phyloP scores from a whole-genome alignment of 2,888 invertebrate species.

The Entomobrya multifasciata region DNA sequence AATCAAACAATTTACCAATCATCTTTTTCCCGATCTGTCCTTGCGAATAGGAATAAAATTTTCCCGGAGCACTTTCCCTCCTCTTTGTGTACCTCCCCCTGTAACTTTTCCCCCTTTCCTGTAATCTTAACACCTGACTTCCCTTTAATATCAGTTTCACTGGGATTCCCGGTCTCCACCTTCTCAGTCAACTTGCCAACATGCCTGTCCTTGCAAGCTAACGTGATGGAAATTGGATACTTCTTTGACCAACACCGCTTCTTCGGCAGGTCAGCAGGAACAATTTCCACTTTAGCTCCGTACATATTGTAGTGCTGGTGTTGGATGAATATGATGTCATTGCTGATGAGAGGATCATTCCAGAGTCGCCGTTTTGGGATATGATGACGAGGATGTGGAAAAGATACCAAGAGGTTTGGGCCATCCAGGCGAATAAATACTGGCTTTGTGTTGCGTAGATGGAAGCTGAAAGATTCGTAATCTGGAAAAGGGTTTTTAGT shows the following conservation, averaged over 20 bases:
- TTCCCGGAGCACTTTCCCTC: constrained; percentile 67
- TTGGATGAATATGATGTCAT: constrained; percentile 83
- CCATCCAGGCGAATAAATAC: constrained; percentile 89
- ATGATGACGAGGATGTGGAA: constrained; percentile 87
- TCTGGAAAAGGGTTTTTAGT: not conserved
- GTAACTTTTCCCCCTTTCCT: not conserved
- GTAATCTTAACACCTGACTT: not conserved
- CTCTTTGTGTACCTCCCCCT: constrained; percentile 48
- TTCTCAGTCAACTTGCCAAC: constrained; percentile 53
- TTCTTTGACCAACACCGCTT: constrained; percentile 94
- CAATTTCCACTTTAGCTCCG: constrained; percentile 85
- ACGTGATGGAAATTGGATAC: constrained; percentile 91
- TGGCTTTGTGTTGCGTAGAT: constrained; percentile 87
- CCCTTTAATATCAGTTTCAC: not conserved
- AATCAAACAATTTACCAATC: constrained; percentile 89
- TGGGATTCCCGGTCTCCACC: constrained; percentile 77
- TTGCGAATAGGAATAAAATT: constrained; percentile 75
- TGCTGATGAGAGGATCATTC: constrained; percentile 89
- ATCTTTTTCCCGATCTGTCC: constrained; percentile 93
- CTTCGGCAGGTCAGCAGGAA: constrained; percentile 87
- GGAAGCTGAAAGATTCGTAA: constrained; percentile 88
- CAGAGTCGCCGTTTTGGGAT: constrained; percentile 92
- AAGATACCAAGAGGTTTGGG: constrained; percentile 87
- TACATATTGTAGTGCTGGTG: constrained; percentile 90
- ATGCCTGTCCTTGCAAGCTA: constrained; percentile 79